A percentile compares a stretch with the other conserved stretches of the same genome.
Evolutionary conservation across 2,888 invertebrate genomes (phyloP).

Genomic region (Corbicula japonica): DNA sequence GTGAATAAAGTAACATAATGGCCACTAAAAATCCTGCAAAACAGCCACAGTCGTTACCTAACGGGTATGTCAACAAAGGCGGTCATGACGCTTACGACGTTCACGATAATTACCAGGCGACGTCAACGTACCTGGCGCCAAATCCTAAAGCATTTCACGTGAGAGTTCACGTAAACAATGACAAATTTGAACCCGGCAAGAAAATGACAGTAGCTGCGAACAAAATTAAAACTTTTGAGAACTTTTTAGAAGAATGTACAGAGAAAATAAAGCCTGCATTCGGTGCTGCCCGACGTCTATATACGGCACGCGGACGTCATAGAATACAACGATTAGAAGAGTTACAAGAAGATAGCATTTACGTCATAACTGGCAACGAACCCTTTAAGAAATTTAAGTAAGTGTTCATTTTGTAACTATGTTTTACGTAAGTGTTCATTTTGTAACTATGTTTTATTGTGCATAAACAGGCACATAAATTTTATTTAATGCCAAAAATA

Average conservation of each 20-base stretch:
- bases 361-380: slow-evolving; percentile 46
- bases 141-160: slow-evolving; percentile 33
- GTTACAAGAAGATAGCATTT: slow-evolving; percentile 31
- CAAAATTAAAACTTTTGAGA: slow-evolving; percentile 44
- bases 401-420: slow-evolving; percentile 17
- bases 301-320: slow-evolving; percentile 32
- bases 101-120: slow-evolving; percentile 20
- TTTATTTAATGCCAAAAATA: no score
- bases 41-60: slow-evolving; percentile 1
- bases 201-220: slow-evolving; percentile 20
- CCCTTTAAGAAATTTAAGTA: slow-evolving; percentile 31
- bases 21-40: slow-evolving; percentile 18
- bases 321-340: slow-evolving; percentile 27
- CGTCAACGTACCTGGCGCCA: slow-evolving; percentile 3
- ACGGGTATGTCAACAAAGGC: slow-evolving; percentile 37
- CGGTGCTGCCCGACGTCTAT: slow-evolving; percentile 34
- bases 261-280: slow-evolving; percentile 34
- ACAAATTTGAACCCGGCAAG: slow-evolving; percentile 42
- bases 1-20: slow-evolving; percentile 15
- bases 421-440: not conserved
- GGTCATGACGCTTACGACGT: slow-evolving; percentile 23
- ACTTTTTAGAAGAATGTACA: slow-evolving; percentile 47
- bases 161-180: slow-evolving; percentile 45
- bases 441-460: no score
- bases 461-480: no score